A percentile compares a stretch with the other conserved stretches of the same genome.
phyloP scores from a whole-genome alignment of 2,888 invertebrate species.

The Lamproptera curius region DNA sequence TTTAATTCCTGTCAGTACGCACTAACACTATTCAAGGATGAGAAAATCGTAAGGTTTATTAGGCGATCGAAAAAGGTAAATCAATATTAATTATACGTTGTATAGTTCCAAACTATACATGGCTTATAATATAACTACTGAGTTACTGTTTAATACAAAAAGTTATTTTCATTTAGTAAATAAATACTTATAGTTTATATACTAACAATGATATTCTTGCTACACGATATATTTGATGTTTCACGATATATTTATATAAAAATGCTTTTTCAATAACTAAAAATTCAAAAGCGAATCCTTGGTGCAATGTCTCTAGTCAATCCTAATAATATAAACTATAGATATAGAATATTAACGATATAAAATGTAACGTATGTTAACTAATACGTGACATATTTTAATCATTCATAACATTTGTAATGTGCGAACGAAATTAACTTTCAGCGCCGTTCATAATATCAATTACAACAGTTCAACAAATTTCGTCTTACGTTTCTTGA shows the following conservation, averaged over 20 bases:
- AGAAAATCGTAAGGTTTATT: no score
- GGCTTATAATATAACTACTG: not conserved
- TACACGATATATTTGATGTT: not conserved
- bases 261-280: not conserved
- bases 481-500: conserved; percentile 1
- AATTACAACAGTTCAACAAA: conserved; percentile 12
- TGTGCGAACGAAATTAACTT: conserved; percentile 3
- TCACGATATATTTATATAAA: not conserved
- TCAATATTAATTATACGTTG: not conserved
- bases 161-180: not conserved
- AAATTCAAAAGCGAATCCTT: no score
- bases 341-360: not conserved
- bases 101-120: not conserved
- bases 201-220: not conserved
- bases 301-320: no score
- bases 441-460: conserved; percentile 9
- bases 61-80: no score
- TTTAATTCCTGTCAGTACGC: not conserved
- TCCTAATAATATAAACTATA: not conserved
- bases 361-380: not conserved
- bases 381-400: not conserved
- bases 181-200: not conserved
- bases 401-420: not conserved
- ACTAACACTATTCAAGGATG: no score
- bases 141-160: not conserved